Conservation (phyloP, 2,113 vertebrate genomes). For the Myiozetetes cayanensis region DNA sequence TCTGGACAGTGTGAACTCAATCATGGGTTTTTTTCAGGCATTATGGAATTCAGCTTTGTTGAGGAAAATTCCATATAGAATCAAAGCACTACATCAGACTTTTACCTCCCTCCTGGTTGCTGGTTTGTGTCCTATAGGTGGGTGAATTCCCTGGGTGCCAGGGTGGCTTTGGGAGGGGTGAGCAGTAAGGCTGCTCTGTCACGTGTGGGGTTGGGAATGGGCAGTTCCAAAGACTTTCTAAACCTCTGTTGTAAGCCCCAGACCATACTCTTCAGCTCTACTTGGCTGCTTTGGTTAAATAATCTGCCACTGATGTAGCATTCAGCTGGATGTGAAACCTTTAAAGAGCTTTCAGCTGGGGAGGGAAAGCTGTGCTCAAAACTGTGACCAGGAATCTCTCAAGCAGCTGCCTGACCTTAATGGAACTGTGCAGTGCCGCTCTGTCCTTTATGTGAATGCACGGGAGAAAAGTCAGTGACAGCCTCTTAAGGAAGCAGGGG, state of each 20-base stretch:
- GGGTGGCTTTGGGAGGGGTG: not conserved
- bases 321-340: not conserved
- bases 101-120: not conserved
- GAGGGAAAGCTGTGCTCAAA: not conserved
- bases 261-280: not conserved
- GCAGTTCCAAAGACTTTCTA: not conserved
- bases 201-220: accelerated
- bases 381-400: not conserved
- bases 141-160: not conserved
- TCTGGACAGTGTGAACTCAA: not conserved
- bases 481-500: not conserved
- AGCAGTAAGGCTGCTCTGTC: not conserved
- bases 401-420: not conserved
- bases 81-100: not conserved
- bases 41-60: not conserved
- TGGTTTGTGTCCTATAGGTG: not conserved
- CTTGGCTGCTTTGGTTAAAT: not conserved
- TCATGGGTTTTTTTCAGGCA: accelerated
- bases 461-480: not conserved
- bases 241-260: not conserved
- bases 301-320: not conserved
- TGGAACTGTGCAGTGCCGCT: not conserved
- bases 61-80: not conserved
- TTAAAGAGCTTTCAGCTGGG: not conserved
- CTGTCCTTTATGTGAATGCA: not conserved